Evolutionary conservation across 2,888 invertebrate species (phyloP).

Genomic region (Agrypnus murinus): DNA sequence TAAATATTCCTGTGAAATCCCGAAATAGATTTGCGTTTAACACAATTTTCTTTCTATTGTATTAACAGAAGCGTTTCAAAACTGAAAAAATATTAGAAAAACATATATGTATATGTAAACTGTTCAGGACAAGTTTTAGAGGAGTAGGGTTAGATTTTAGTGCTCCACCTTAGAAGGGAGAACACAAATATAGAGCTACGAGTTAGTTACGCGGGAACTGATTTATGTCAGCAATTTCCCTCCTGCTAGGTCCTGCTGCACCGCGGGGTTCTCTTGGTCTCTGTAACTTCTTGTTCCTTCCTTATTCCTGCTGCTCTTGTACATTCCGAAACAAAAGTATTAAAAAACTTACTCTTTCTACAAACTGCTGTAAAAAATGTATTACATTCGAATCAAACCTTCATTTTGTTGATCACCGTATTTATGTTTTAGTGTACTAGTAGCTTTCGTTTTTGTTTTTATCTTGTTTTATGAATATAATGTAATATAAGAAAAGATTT

Average conservation of each 20-base stretch:
- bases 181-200: conserved; percentile 57
- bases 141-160: conserved; percentile 46
- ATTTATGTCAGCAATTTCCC: conserved; percentile 65
- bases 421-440: too few species aligned
- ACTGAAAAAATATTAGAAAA: conserved; percentile 27
- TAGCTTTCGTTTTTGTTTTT: too few species aligned
- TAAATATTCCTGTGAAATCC: too few species aligned
- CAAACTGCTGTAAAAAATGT: too few species aligned
- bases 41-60: too few species aligned
- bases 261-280: conserved; percentile 55
- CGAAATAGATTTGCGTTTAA: too few species aligned
- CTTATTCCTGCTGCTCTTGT: conserved; percentile 40
- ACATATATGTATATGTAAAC: conserved; percentile 28
- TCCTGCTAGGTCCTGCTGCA: conserved; percentile 59
- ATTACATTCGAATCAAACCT: too few species aligned
- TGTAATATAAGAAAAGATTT: too few species aligned
- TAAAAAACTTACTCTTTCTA: too few species aligned
- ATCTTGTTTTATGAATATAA: too few species aligned
- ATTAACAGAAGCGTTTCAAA: too few species aligned
- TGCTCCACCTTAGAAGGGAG: conserved; percentile 51
- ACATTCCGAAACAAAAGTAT: conserved; percentile 44
- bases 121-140: conserved; percentile 28
- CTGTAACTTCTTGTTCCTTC: conserved; percentile 49
- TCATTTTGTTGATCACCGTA: too few species aligned
- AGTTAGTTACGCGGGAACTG: conserved; percentile 62